A percentile compares a stretch with the other conserved stretches of the same genome.
Evolutionary conservation across 2,888 invertebrate genomes (phyloP).

Genomic region (Girardia tigrina): DNA sequence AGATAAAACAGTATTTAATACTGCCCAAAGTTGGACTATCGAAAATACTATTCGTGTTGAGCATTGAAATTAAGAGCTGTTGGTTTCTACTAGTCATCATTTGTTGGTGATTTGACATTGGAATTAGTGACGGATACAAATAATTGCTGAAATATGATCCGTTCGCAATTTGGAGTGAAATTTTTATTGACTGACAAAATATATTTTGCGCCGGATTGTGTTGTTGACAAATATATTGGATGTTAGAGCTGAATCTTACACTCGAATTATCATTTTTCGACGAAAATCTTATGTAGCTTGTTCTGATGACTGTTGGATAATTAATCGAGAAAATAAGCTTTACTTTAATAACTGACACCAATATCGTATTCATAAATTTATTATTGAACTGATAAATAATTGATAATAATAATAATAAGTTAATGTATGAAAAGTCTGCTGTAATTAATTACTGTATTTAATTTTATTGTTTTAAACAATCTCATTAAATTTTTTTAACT

Average conservation of each 20-base stretch:
- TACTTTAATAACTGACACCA: too few species aligned
- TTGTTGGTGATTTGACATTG: background rate
- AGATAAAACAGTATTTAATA: too few species aligned
- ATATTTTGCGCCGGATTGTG: background rate
- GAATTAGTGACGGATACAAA: background rate
- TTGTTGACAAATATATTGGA: background rate
- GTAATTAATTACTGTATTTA: too few species aligned
- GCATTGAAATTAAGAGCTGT: background rate
- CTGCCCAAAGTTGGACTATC: too few species aligned
- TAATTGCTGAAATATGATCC: background rate
- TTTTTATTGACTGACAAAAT: constrained; percentile 14
- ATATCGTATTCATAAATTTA: too few species aligned
- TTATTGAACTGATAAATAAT: too few species aligned
- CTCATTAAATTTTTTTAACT: too few species aligned
- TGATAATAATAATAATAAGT: too few species aligned
- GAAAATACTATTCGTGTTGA: background rate
- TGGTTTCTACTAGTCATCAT: background rate
- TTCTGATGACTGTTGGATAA: too few species aligned
- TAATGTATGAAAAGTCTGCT: too few species aligned
- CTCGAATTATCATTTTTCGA: constrained; percentile 2
- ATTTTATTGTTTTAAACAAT: too few species aligned
- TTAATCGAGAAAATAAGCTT: too few species aligned
- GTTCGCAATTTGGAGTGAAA: background rate
- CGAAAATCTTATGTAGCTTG: background rate
- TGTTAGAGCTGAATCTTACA: background rate